phyloP scores from a whole-genome alignment of 1,140 invertebrate genomes.

The Pteromalus puparum region DNA sequence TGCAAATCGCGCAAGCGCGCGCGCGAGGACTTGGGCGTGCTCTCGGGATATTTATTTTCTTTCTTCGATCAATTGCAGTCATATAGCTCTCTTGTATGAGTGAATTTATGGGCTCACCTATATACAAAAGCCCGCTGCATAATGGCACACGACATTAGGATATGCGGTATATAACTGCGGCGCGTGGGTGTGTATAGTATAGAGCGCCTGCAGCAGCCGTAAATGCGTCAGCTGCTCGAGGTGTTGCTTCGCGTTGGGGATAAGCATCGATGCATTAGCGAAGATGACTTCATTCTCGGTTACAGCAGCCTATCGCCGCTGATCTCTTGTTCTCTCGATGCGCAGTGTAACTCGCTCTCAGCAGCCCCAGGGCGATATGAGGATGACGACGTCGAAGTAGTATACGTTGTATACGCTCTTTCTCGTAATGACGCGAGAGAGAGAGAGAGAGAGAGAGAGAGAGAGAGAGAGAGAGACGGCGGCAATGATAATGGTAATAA shows the following conservation, averaged over 20 bases:
- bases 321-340: background rate
- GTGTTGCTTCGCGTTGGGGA: slow-evolving; percentile 53
- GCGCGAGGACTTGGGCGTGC: no score
- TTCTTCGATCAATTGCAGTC: background rate
- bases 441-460: background rate
- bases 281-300: slow-evolving; percentile 66
- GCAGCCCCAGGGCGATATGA: background rate
- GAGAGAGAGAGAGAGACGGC: background rate
- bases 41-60: background rate
- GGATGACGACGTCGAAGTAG: slow-evolving; percentile 40
- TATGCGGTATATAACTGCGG: no score
- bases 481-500: slow-evolving; percentile 45
- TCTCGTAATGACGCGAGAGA: slow-evolving; percentile 16
- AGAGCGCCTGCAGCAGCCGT: slow-evolving; percentile 47
- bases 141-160: background rate
- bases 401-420: background rate
- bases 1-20: slow-evolving; percentile 43
- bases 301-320: background rate
- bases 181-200: background rate
- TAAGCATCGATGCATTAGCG: slow-evolving; percentile 67
- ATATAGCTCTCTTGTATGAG: slow-evolving; percentile 35
- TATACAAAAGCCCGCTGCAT: background rate
- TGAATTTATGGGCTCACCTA: slow-evolving; percentile 41
- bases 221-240: slow-evolving; percentile 59
- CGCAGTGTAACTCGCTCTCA: background rate